These are phyloP conservation scores for Pachycephus smyrnensis DNA, from an alignment of 2,888 invertebrate genomes.

Conservation along the genomic window DNA sequence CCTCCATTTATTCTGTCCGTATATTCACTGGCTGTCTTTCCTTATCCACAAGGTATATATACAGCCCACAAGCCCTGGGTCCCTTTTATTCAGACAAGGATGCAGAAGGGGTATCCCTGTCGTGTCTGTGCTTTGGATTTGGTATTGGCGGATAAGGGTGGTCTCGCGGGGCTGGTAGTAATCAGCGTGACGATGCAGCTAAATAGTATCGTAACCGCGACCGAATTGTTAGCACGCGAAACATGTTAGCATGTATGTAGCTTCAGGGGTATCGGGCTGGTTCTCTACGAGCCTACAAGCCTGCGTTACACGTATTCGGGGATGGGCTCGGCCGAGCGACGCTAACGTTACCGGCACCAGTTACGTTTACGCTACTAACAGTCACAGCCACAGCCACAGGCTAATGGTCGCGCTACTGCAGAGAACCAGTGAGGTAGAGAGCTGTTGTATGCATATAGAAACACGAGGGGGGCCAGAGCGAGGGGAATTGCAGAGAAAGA, in stretches of 20 bases:
- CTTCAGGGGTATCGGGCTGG: constrained; percentile 42
- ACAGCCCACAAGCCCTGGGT: not conserved
- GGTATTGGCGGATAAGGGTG: not conserved
- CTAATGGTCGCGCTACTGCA: not conserved
- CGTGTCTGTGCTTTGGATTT: not conserved
- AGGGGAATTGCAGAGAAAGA: constrained; percentile 10
- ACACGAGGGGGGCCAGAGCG: not conserved
- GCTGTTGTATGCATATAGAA: not conserved
- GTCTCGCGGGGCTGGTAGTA: constrained; percentile 42
- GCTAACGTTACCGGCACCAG: constrained; percentile 5
- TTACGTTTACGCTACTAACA: not conserved
- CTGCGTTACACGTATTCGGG: not conserved
- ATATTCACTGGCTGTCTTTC: not conserved
- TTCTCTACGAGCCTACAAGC: constrained; percentile 30
- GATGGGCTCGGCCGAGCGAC: constrained; percentile 1
- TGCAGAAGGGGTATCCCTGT: not conserved
- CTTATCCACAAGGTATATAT: not conserved
- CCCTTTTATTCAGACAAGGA: not conserved
- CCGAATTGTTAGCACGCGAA: constrained; percentile 62
- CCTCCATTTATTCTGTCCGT: not conserved
- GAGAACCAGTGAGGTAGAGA: not conserved
- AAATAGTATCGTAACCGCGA: constrained; percentile 62
- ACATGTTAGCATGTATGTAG: constrained; percentile 39
- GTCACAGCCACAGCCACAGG: not conserved
- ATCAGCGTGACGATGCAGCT: constrained; percentile 60